Base-by-base conservation (phyloP, 2,888 invertebrate species). In the Synanthedon andrenaeformis region DNA sequence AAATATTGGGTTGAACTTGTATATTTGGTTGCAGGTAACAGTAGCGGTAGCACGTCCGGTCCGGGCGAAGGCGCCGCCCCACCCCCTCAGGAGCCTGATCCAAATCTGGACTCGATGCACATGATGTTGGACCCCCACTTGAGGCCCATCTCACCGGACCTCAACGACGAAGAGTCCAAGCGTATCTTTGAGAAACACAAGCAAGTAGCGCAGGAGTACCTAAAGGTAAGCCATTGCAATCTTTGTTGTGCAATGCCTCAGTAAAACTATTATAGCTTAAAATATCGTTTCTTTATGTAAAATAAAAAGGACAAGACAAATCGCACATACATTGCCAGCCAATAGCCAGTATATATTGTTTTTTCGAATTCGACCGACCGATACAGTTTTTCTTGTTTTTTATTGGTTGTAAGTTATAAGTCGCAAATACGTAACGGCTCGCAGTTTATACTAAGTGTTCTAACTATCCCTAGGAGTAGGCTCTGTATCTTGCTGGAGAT, bases 141-240 rank as follows among this genome's bases (percentile, higher is more conserved):
- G 55, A 89, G 94, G 65, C 97, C 98, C 3, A 91, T 94, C 61
- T 92, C 94, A 45, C 97, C 97, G 13, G 94, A 95, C 82, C 90
- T 91, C 63, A 89, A 88, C 66, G 91, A 91, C 69, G 91, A 92
- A 14, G 91, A 94, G 76, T 97, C 97, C 53, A 90, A 94, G 75
- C 89, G 92, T 61, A 94, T 97, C 67, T 97, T 94, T 73, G 92
- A 96, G 61, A 94, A 96, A 67, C 97, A 97, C 74, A 94, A 94
- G 71, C 90, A 94, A 81, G 82, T 96, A 62, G 96, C 96, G 55
- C 92, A 95, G 77, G 95, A 97, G 79, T 96, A 95, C 83, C 90
- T 96, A 55, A 93, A 93, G 80, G 94, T 95, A 63, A 62, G 60
- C 35, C 35, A 35, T 35, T 35, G 10, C 8, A 35, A 54, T 5